Evolutionary conservation across 2,797 vertebrate species (phyloP), one percentile per base, ranked within the genome.

Genomic region (Triplophysa bombifrons): DNA sequence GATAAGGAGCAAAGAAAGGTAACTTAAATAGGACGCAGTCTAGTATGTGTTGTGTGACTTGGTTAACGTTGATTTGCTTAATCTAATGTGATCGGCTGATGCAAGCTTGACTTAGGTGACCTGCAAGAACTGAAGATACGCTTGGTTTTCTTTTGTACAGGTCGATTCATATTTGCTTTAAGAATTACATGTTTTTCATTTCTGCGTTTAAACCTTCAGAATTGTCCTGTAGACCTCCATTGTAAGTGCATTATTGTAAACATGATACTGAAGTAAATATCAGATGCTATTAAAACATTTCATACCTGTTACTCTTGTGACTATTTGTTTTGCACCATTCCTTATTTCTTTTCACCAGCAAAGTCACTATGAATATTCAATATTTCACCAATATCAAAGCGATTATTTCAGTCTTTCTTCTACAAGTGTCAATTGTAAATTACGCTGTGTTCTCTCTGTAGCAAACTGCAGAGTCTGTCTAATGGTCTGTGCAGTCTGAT

Each of bases 401-500:
- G 25, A 5, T 58, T 12, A 2, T 25, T 58, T 5, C 12, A 13
- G 5, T 30, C 30, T 30, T 4, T 13, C 20, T 61, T 20, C 6
- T 12, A 25, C 56, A 61, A 11, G 46, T 61, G 16, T 34, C 60
- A 30, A 27, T 63, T 34, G 34, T 78, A 53, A 63, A 63, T 78
- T 51, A 78, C 44, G 27, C 16, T 34, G 14, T 27, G 46, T 69
- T 20, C 30, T 65, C 69, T 72, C 50, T 34, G 68, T 72, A 50
- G 69, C 22, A 65, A 64, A 63, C 58, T 64, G 48, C 68, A 27
- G 48, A 72, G 58, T 72, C 58, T 44, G 69, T 16, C 60, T 72
- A 64, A 65, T 78, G 68, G 68, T 72, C 67, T 70, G 67, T 78
- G 76, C 22, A 50, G 75, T 60, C 44, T 53, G 76, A 78, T 78